phyloP scores from a whole-genome alignment of 2,888 invertebrate genomes.

The Pammene fasciana region DNA sequence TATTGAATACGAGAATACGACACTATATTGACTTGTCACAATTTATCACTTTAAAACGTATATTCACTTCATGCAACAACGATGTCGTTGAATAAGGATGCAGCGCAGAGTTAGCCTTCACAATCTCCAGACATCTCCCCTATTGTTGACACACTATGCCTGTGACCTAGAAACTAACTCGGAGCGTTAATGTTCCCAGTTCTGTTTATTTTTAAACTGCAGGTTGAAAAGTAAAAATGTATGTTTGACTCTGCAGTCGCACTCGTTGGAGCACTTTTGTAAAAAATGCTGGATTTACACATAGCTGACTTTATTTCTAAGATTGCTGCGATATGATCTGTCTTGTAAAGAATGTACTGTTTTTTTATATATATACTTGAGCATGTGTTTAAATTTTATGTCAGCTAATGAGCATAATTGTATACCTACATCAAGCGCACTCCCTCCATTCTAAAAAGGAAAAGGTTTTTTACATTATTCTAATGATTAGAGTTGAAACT shows the following conservation, averaged over 20 bases:
- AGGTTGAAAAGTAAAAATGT: conserved; percentile 38
- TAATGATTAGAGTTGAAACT: conserved; percentile 5
- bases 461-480: not conserved
- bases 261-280: conserved; percentile 17
- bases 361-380: no score
- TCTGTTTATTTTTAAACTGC: conserved; percentile 39
- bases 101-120: conserved; percentile 50
- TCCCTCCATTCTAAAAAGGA: not conserved
- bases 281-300: not conserved
- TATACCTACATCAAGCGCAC: no score
- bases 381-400: no score
- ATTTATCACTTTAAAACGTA: not conserved
- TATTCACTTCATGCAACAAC: not conserved
- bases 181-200: conserved; percentile 44
- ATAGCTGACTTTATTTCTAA: not conserved
- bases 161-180: conserved; percentile 63
- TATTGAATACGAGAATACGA: no score
- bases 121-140: conserved; percentile 58
- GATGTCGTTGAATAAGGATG: conserved; percentile 20
- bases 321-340: not conserved
- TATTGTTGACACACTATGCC: conserved; percentile 62
- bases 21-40: not conserved
- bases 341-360: no score
- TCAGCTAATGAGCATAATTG: no score
- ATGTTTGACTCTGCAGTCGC: conserved; percentile 21